Base-by-base conservation (phyloP, 2,797 vertebrate species). In the Euphonia xanthogaster region DNA sequence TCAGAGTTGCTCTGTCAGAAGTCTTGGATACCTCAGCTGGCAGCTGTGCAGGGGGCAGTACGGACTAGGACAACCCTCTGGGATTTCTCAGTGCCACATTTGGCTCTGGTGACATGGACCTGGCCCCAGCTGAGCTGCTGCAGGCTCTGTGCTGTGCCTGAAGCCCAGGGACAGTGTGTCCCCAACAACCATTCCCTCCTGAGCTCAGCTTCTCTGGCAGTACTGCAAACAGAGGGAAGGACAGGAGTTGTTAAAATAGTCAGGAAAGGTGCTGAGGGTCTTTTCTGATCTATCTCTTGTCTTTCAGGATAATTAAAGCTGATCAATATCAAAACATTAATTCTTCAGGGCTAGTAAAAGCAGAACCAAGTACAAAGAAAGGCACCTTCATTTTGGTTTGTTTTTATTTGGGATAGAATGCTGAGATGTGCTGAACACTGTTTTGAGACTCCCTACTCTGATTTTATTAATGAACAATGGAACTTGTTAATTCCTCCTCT, bases 331-430 rank as follows among this genome's bases (percentile, higher is more conserved):
- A 75, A 88, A 77, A 25, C 8, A 39, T 20, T 27, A 48, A 30
- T 51, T 53, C 20, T 53, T 53, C 33, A 31, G 35, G 48, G 42
- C 42, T 10, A 17, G 12, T 30, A 37, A 76, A 55, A 75, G 21
- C 48, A 79, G 54, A 90, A 24, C 7, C 0, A 0, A 35, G 6
- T 8, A 33, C 0, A 0, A 30, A 6, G 15, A 47, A 7, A 48
- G 22, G 9, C 40, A n/a, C 21, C 27, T 33, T 89, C 16, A 9
- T 50, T 85, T 87, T 76, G 16, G 7, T 60, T 85, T 60, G 42
- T 28, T 67, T 73, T 58, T 51, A 10, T 54, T 31, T 57, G 14
- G 27, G 24, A 25, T 70, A 33, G 50, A 86, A 54, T 77, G 48
- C 27, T 54, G 47, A 20, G 18, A 28, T 77, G 33, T 48, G 53